Conservation (phyloP, 2,113 vertebrate species). For the Regulus satrapa region DNA sequence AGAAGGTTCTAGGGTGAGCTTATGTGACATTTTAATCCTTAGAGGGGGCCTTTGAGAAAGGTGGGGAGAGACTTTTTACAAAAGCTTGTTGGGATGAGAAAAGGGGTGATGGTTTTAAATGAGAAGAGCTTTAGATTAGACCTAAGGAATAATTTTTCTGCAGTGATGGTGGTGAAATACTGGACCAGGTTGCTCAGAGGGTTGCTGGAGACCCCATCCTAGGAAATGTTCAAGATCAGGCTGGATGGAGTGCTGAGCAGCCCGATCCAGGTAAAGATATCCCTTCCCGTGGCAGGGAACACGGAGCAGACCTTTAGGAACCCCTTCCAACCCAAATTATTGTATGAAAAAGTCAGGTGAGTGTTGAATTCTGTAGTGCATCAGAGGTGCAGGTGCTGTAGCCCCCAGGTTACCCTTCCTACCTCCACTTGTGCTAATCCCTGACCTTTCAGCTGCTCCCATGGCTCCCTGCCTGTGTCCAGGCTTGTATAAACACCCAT, state of each 20-base stretch:
- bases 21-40: not conserved
- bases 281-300: not conserved
- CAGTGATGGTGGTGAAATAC: not conserved
- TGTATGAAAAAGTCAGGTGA: not conserved
- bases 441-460: not conserved
- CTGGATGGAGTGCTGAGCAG: not conserved
- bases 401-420: not conserved
- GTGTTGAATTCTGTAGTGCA: not conserved
- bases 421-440: not conserved
- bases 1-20: not conserved
- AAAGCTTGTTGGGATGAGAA: not conserved
- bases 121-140: not conserved
- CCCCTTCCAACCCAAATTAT: not conserved
- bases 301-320: not conserved
- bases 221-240: not conserved
- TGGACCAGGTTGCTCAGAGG: not conserved
- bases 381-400: not conserved
- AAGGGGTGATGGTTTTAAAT: not conserved
- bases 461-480: not conserved
- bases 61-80: not conserved
- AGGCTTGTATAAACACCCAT: not conserved
- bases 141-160: not conserved
- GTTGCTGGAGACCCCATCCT: not conserved
- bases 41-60: not conserved
- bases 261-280: not conserved